Base-by-base conservation (phyloP, 2,113 vertebrate species). In the Ageneiosus marmoratus region DNA sequence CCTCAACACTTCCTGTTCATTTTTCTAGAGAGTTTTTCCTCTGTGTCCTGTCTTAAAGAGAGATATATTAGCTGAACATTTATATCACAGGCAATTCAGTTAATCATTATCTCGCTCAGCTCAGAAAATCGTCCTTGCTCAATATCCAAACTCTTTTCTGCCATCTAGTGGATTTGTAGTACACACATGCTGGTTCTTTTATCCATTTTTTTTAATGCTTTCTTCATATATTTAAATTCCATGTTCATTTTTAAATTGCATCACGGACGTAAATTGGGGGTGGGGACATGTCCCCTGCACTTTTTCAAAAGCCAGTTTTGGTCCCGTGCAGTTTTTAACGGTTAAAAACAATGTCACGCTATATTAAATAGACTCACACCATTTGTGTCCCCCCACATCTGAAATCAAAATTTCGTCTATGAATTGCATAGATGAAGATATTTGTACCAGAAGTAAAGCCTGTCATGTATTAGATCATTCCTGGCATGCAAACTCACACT, bases 91-190 rank as follows among this genome's bases (percentile, higher is more conserved):
- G 18, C 16, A 20, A 34, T 53, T 76, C 27, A 55, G 29, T 76
- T 53, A 20, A 55, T 12, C 29, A 34, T 76, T 22, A 53, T 34
- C 34, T 76, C 18, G 11, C 29, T 16, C n/a, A 32, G 48, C 48
- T 29, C 6, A 51, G 46, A 8, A 75, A 29, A 6, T 22, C 27
- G 16, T 74, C 1, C 7, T 4, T 50, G 46, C 13, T 0, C 1
- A 55, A 70, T 22, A 15, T 44, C 2, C n/a, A 62, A 70, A 69
- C 24, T 56, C 74, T 50, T 12, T 48, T 16, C 81, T 85, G 78
- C 77, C 86, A 83, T 77, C 81, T 83, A 60, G 84, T 82, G 86
- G 78, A 10, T 53, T n/a, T 12, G 50, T 58, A 48, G 74, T 67
- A 69, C 74, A 77, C 18, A 20, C 4, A 29, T 22, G 4, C 16